Base-by-base conservation (phyloP, 2,797 vertebrate genomes). In the Xenops minutus region DNA sequence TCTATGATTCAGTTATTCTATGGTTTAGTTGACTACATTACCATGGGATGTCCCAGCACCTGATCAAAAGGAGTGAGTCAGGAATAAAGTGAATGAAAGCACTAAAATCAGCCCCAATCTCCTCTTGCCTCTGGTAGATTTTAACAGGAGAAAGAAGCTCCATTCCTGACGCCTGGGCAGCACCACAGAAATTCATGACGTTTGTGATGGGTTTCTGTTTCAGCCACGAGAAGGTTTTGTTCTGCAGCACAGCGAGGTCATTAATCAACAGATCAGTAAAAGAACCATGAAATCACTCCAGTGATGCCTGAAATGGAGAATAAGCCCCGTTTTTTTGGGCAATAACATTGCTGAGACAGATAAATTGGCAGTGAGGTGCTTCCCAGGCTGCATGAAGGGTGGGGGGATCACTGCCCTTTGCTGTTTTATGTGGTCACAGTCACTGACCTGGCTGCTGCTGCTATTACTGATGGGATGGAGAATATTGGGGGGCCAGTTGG, bases 401-500 rank as follows among this genome's bases (percentile, higher is more conserved):
- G 7, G 14, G 58, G 22, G 17, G 48, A 59, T 52, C 30, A 3
- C 30, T 72, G 29, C 14, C 39, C 15, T 54, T 68, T 61, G 41
- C 46, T 36, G 5, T 14, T 56, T 52, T 43, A 32, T 13, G 27
- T 37, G 43, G 20, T n/a, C 61, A 22, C 29, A n/a, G 10, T 27
- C 56, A 22, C 23, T 0, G 1, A 23, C 30, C 5, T 88, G 55
- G 18, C 37, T 52, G 51, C n/a, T 29, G 3, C 19, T 84, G 48
- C 51, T 52, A 18, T 27, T 61, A 8, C 39, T 49, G 23, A 5
- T 12, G 56, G 41, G 67, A 14, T 5, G 16, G 19, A 56, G 43
- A 16, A n/a, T 6, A 2, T 0, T 0, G 2, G 12, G 17, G 5
- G 16, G 2, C 3, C 3, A 2, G 1, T 4, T 46, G 44, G 32